phyloP scores from a whole-genome alignment of 2,113 vertebrate genomes.

The Ornithorhynchus anatinus region DNA sequence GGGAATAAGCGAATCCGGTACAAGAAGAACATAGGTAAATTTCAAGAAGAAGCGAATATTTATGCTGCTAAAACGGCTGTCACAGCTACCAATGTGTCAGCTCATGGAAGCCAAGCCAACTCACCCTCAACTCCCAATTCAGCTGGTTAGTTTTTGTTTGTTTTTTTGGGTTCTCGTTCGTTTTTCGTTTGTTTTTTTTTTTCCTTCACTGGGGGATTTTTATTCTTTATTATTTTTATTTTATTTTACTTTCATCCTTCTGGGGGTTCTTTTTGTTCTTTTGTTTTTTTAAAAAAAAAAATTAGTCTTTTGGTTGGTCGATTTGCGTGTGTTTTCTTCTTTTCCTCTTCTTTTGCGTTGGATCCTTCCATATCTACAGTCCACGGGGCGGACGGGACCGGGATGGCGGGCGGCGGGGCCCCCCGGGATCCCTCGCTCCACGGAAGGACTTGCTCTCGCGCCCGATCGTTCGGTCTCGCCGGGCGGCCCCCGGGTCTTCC shows the following conservation, averaged over 20 bases:
- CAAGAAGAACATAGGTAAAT: slow-evolving; percentile 99
- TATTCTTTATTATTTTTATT: not conserved
- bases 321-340: not conserved
- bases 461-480: no score
- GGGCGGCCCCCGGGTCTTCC: no score
- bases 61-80: slow-evolving; percentile 99
- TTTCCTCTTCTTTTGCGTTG: not conserved
- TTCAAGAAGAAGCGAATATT: slow-evolving; percentile 99
- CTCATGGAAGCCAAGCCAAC: slow-evolving; percentile 98
- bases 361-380: no score
- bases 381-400: no score
- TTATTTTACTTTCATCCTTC: not conserved
- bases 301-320: not conserved
- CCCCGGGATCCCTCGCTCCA: no score
- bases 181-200: slow-evolving; percentile 9
- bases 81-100: slow-evolving; percentile 94
- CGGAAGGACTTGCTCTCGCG: no score
- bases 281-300: not conserved
- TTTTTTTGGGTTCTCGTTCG: slow-evolving; percentile 58
- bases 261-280: not conserved
- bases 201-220: not conserved
- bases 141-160: slow-evolving; percentile 88
- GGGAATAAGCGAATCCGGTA: slow-evolving; percentile 99
- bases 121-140: slow-evolving; percentile 99
- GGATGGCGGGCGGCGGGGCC: no score